Base-by-base conservation (phyloP, 2,888 invertebrate genomes). In the Tortrix viridana region DNA sequence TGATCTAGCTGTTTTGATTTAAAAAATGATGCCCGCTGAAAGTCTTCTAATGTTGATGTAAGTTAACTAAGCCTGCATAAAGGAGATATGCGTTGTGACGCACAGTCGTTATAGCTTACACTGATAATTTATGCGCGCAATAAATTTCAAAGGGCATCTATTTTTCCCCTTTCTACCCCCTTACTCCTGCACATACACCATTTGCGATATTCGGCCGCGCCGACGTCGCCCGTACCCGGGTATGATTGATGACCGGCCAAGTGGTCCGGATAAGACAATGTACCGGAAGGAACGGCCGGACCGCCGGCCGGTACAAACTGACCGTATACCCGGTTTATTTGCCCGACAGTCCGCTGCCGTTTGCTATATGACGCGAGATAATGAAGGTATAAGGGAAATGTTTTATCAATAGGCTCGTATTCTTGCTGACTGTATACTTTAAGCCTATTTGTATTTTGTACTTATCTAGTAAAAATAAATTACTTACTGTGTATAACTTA, bases 181-280 rank as follows among this genome's bases (percentile, higher is more conserved):
- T 38, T 50, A 49, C 22, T 49, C 52, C 23, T 47, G 46, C 56
- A 57, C 65, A 60, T 37, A 43, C 57, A 32, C 46, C 59, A 63
- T 63, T 63, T 64, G 59, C 47, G 56, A 60, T 68, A 68, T 68
- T 66, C 67, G 56, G 68, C 65, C 67, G 64, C 59, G 66, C 67
- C 66, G 71, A 65, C 66, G 69, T 59, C 67, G 69, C 65, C 57
- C 63, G 65, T 41, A 62, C 69, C 67, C 69, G 68, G 63, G 64
- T 69, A 75, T 77, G 75, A 77, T 77, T 72, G 85, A 87, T 84
- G 76, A 70, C 73, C 72, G 72, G 43, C 70, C 73, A 73, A 71
- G 72, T 73, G 73, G 75, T 65, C 80, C 81, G 86, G 84, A 82
- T 82, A 82, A 87, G 85, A 88, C 88, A 86, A 86, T 85, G 83